Base-by-base conservation (phyloP, 37 sponge, comb jelly and placozoan species). In the Oopsacas minuta region DNA sequence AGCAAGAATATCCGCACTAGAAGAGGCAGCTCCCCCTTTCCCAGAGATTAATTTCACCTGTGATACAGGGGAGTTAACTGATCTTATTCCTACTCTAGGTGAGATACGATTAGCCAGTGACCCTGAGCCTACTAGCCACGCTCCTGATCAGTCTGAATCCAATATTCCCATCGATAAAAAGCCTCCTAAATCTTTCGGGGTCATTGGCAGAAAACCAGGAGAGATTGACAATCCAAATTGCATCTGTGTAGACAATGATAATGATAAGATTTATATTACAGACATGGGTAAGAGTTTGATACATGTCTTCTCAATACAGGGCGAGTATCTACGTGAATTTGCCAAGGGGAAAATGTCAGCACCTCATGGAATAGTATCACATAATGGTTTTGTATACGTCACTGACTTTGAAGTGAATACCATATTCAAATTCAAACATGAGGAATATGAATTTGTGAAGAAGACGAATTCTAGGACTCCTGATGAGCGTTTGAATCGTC, bases 211-310 rank as follows among this genome's bases (percentile, higher is more conserved):
- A 34, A 61, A 61, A 34, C 5, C 28, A 25, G 75, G 75, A 25
- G 75, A 61, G 75, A 34, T 61, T 5, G 22, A 61, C 22, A 61
- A 61, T 12, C 75, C 75, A 34, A 61, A 61, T 12, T 25, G 28
- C 28, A 61, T 61, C 75, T 61, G 75, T 12, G 30, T 61, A 3
- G 75, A 61, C 75, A 34, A 61, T 12, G 75, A 10, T 25, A 61
- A 61, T 34, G 75, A 12, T 25, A 25, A 34, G 32, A 3, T 61
- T 34, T 61, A 61, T 34, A 34, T 61, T 3, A 61, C 75, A 12
- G 75, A 61, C 75, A 61, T 61, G 75, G 75, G 75, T 12, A 61
- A 61, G 75, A 61, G 75, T 61, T 34, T 61, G 75, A 12, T 61
- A 5, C 75, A 61, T 12, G 30, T 61, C 17, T 61, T 61, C 75